Evolutionary conservation across 2,113 vertebrate species (phyloP), one percentile per base, ranked within the genome.

Genomic region (Vulpes ferrilata): DNA sequence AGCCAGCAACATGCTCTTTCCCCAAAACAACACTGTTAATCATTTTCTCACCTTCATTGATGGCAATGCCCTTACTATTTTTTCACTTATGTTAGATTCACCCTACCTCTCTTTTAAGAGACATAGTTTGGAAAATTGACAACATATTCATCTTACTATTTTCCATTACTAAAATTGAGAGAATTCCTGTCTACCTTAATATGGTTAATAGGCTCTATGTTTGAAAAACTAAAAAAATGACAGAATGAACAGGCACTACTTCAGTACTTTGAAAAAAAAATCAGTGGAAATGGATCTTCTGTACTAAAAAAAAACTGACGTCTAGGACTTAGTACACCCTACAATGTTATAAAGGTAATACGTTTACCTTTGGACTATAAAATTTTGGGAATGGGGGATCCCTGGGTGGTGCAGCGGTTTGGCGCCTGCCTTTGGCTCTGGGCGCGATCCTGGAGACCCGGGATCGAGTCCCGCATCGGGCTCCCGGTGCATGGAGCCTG

Each of bases 21-120:
- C 74, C 85, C 69, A 97, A 97, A 88, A 96, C 12, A 95, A 62
- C 25, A 85, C 0, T 74, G 84, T 83, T 95, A 80, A 90, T 87
- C 74, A 80, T 88, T 85, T 93, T 35, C 35, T 93, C 38, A 90
- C 17, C 65, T 88, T 96, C 6, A 59, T n/a, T 96, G 95, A 81
- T 57, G 13, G 25, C 30, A 88, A 0, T 17, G 53, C 1, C 3
- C 22, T 73, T 32, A 43, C 2, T 85, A 90, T 71, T 93, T 71
- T 93, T 92, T 93, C 65, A 80, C 90, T 65, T 83, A 79, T 7
- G 2, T 64, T 80, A 82, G 7, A 91, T 48, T 81, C 35, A 87
- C n/a, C 19, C 79, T 11, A 92, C 30, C 27, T 96, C 35, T 93
- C 32, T 78, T 93, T 82, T 17, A 60, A 9, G 19, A 92, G 43